Conservation (phyloP, 2,113 vertebrate species). For the Phalacrocorax carbo region DNA sequence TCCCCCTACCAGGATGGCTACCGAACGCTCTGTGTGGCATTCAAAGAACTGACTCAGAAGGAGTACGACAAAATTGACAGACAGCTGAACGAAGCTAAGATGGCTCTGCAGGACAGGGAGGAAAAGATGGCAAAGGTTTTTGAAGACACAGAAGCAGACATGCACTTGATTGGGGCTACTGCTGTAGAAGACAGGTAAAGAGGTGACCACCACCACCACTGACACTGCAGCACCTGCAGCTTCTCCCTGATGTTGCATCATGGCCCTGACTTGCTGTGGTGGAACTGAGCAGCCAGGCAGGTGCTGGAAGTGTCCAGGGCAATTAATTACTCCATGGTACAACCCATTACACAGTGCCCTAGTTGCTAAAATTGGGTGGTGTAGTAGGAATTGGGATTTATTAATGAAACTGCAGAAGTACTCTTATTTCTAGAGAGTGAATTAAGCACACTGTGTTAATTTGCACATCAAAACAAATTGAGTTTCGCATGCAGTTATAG, state of each 20-base stretch:
- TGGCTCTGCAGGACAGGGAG: conserved; percentile 93
- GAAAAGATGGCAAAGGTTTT: conserved; percentile 88
- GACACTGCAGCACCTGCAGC: background rate
- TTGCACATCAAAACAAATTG: conserved; percentile 44
- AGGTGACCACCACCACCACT: background rate
- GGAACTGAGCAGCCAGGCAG: background rate
- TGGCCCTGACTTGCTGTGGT: rapidly evolving
- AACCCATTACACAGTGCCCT: background rate
- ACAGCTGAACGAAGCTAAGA: conserved; percentile 82
- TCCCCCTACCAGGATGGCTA: conserved; percentile 85
- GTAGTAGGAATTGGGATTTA: conserved; percentile 27
- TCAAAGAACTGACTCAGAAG: conserved; percentile 81
- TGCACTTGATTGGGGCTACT: conserved; percentile 95
- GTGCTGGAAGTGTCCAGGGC: background rate
- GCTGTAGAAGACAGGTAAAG: conserved; percentile 95
- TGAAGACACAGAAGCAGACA: conserved; percentile 89
- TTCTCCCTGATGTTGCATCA: rapidly evolving
- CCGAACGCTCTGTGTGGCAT: conserved; percentile 93
- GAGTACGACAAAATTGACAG: conserved; percentile 82
- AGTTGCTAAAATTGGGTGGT: conserved; percentile 11
- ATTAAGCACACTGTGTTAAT: background rate
- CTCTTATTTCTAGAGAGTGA: background rate
- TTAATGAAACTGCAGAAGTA: conserved; percentile 29
- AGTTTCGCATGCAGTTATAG: background rate
- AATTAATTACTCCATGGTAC: background rate